Base-by-base conservation (phyloP, 2,113 vertebrate genomes). In the Butorides virescens region DNA sequence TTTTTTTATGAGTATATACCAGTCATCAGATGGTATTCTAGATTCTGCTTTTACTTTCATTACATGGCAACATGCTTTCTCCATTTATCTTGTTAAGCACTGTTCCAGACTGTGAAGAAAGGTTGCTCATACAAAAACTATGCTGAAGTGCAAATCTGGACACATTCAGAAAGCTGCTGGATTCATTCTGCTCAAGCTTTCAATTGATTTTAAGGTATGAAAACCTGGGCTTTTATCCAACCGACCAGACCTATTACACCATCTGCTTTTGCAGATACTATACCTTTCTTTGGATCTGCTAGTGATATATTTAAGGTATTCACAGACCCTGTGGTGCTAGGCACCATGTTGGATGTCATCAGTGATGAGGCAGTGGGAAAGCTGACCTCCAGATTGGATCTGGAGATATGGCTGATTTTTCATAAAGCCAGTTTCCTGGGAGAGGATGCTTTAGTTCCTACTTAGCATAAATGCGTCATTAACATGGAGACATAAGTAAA, bases 151-250 rank as follows among this genome's bases (percentile, higher is more conserved):
- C 84, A 85, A 91, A 97, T 89, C 89, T 96, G 92, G 91, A 94
- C n/a, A 0, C 10, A 93, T 50, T 97, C 92, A 87, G 80, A 92
- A 79, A 95, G 89, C 91, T 96, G 94, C 86, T 95, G 96, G 91
- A 93, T 86, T 96, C 83, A 78, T 95, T 96, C 95, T 92, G 42
- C 87, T 93, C 29, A 22, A 55, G 77, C 62, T 93, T 93, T 90
- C 89, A 86, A 76, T 85, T 93, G 86, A 71, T 96, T 96, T 89
- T 88, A 90, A 97, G 95, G 92, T 95, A 97, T 82, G 87, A 96
- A 92, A 96, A 89, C 87, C 92, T 91, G 95, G 97, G 96, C 95
- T 95, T 87, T 70, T 88, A 66, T 93, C 97, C 96, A 97, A 49
- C 89, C 83, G 84, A 92, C 95, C 96, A 95, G 96, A 80, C 84